Evolutionary conservation across 2,797 vertebrate genomes (phyloP).

Genomic region (Lacerta bilineata): DNA sequence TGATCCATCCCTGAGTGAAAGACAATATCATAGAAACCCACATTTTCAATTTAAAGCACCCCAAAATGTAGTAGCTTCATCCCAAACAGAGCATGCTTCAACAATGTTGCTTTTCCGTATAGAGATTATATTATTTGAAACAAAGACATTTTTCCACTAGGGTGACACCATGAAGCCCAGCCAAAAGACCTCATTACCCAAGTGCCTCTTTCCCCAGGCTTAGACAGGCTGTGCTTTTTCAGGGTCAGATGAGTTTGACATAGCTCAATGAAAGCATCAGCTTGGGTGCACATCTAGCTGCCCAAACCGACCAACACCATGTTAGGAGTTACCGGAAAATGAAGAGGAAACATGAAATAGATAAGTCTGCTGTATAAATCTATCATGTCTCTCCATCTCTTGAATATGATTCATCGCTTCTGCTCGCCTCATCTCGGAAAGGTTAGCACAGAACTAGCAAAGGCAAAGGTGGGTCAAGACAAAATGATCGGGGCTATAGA

Average conservation of each 20-base stretch:
- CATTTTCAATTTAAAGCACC: neutral
- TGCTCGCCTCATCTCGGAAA: neutral
- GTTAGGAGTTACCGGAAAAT: neutral
- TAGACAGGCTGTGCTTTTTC: neutral
- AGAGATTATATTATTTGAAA: neutral
- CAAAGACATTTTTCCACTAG: neutral
- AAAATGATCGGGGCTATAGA: neutral
- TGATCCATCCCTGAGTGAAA: neutral
- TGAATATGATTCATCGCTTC: neutral
- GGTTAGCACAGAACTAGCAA: neutral
- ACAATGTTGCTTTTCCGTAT: neutral
- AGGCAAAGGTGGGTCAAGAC: neutral
- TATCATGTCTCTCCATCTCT: neutral
- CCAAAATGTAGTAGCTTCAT: neutral
- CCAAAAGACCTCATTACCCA: constrained; percentile 10
- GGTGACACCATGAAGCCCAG: neutral
- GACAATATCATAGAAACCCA: neutral
- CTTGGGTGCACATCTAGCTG: neutral
- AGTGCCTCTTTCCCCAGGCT: neutral
- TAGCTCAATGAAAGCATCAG: neutral
- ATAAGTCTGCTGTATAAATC: neutral
- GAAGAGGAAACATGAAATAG: neutral
- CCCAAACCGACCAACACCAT: neutral
- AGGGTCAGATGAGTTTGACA: constrained; percentile 22
- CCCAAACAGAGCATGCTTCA: neutral